Percentiles rank a stretch among this genome's conserved stretches.
Evolutionary conservation across 1,140 invertebrate species (phyloP).

Genomic region (Homalodisca vitripennis): DNA sequence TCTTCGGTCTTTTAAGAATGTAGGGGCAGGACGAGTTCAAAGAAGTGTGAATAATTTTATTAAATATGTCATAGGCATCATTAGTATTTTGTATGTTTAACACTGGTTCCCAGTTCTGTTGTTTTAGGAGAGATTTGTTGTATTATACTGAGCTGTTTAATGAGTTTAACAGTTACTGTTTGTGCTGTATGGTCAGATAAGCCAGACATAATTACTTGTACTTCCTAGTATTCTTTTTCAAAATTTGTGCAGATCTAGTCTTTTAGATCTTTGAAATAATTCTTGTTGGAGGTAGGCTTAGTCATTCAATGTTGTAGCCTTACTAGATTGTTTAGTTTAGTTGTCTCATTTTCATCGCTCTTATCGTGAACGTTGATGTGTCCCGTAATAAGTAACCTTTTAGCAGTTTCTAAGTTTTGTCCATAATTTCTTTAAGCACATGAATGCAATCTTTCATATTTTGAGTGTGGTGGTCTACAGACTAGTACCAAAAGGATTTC

Average conservation of each 20-base stretch:
- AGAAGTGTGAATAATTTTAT: background rate
- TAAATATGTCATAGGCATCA: background rate
- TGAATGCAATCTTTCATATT: too few species aligned
- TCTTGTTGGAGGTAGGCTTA: background rate
- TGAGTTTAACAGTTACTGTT: background rate
- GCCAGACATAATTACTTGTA: background rate
- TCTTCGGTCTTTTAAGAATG: background rate
- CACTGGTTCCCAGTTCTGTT: background rate
- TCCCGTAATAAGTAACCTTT: background rate
- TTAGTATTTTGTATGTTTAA: background rate
- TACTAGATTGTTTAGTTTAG: background rate
- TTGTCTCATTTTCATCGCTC: background rate
- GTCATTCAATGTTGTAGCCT: background rate
- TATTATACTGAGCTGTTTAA: background rate
- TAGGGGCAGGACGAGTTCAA: background rate
- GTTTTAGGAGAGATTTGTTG: background rate
- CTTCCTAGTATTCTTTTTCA: background rate
- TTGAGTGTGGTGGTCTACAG: too few species aligned
- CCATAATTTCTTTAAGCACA: too few species aligned
- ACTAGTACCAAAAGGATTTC: too few species aligned
- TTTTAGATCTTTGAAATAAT: background rate
- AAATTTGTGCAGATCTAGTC: background rate
- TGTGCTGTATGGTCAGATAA: background rate
- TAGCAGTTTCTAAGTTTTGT: background rate
- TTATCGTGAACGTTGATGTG: background rate